Conservation (phyloP, 2,113 vertebrate genomes). For the Serinus canaria region DNA sequence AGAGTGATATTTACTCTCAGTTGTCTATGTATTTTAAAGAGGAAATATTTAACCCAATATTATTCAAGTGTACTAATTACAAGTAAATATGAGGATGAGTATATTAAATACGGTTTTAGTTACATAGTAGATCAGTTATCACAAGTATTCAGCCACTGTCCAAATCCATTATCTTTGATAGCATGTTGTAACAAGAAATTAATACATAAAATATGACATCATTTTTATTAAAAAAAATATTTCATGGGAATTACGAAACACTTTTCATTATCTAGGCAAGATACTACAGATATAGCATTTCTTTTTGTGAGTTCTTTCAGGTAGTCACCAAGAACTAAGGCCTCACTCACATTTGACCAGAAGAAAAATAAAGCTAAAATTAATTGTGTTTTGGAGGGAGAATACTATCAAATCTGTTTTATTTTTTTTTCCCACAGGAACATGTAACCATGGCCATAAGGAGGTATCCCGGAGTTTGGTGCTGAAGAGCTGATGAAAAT, state of each 20-base stretch:
- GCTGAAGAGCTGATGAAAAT: neutral
- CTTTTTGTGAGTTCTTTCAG: neutral
- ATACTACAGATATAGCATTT: neutral
- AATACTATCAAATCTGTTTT: neutral
- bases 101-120: neutral
- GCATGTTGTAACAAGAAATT: neutral
- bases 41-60: neutral
- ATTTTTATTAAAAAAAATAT: neutral
- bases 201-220: neutral
- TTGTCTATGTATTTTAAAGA: neutral
- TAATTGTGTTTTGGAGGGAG: neutral
- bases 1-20: neutral
- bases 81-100: neutral
- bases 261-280: neutral
- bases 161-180: neutral
- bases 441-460: neutral
- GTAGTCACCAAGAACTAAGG: neutral
- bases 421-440: neutral
- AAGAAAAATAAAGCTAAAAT: neutral
- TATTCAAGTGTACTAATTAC: neutral
- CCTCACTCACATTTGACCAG: neutral
- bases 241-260: neutral
- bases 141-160: neutral
- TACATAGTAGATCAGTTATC: neutral
- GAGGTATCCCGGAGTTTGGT: neutral